Evolutionary conservation across 2,113 vertebrate genomes (phyloP), one percentile per base, ranked within the genome.

Genomic region (Pseudolaguvia tuberculata): DNA sequence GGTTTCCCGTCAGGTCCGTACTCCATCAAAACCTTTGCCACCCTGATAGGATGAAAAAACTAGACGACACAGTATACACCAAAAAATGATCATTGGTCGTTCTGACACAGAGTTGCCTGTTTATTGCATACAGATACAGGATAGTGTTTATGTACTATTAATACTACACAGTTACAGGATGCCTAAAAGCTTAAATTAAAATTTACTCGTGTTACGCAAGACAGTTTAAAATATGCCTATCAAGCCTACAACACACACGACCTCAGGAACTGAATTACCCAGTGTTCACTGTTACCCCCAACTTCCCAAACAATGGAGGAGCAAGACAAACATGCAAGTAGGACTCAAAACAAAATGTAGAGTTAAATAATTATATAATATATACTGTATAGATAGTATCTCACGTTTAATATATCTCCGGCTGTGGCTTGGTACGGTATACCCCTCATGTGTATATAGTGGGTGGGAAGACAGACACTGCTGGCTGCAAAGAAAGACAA

Each of bases 21-120:
- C 72, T 94, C 95, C 7, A 98, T 84, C 73, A 88, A 83, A 79
- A 99, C 90, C 82, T 88, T 92, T 0, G 88, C 87, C 57, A 95
- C 90, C 42, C 79, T 86, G 51, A 97, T 76, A 0, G 97, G 97
- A 59, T 86, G 84, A 70, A 99, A 98, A 79, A 98, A 98, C 97
- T 99, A 10, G 2, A 50, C n/a, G 31, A 35, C 31, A 6, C 3
- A 35, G 3, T 35, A 35, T 35, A 35, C 3, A 4, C 6, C 3
- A 35, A 35, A 35, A 35, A 35, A 8, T 48, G 10, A 48, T 63
- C 59, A 42, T 42, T 48, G 21, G 15, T 18, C 25, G 21, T 50
- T 42, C 25, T n/a, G n/a, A 27, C 42, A 48, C 21, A 0, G 14
- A 47, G 23, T 66, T 47, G 23, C 45, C 3, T 27, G 21, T 66